Percentiles rank a stretch among this genome's conserved stretches.
Conservation (phyloP, 2,113 vertebrate species). For the Heterocephalus glaber region DNA sequence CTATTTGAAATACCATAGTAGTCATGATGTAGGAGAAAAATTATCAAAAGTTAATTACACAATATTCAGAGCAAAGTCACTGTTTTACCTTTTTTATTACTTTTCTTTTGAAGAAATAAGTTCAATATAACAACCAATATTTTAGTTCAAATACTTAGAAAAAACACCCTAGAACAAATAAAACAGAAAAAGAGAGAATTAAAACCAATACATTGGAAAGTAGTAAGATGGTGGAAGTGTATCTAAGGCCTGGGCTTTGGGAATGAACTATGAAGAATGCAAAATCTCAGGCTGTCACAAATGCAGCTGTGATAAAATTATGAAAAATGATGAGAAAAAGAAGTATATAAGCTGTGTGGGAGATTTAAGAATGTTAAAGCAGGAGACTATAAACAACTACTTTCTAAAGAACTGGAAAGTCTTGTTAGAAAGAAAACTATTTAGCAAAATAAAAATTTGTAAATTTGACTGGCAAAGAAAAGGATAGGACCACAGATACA, state of each 20-base stretch:
- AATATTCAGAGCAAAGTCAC: background rate
- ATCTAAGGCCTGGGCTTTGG: background rate
- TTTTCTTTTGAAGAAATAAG: background rate
- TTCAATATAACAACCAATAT: background rate
- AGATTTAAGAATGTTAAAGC: background rate
- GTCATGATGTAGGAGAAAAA: background rate
- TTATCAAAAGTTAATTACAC: background rate
- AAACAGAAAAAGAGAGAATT: background rate
- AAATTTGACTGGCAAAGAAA: background rate
- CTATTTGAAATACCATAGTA: background rate
- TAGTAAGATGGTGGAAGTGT: background rate
- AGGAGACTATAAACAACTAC: background rate
- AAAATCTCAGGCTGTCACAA: background rate
- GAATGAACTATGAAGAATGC: no score
- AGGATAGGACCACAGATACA: background rate
- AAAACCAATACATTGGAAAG: background rate
- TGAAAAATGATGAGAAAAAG: background rate
- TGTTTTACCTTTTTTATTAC: background rate
- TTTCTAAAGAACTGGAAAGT: background rate
- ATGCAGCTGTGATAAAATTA: background rate
- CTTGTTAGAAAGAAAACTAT: background rate
- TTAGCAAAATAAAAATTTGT: background rate
- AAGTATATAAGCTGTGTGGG: background rate
- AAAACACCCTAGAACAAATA: background rate
- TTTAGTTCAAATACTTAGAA: background rate